Conservation (phyloP, 2,888 invertebrate genomes). For the Plagodis pulveraria region DNA sequence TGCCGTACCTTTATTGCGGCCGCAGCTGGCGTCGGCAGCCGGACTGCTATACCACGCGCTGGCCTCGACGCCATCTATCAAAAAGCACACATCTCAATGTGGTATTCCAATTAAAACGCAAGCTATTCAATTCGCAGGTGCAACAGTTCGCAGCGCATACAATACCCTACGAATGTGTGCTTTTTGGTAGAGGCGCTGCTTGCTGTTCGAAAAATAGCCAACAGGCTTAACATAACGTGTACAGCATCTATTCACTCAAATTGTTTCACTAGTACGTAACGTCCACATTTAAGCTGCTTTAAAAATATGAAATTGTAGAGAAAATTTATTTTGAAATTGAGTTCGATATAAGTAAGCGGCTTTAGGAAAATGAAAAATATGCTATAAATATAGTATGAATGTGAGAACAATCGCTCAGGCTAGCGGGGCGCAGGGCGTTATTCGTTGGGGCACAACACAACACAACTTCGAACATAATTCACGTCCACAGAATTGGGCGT, state of each 20-base stretch:
- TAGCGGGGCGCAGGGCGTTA: constrained; percentile 8
- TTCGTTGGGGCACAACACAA: constrained; percentile 16
- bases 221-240: not conserved
- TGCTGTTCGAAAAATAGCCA: not conserved
- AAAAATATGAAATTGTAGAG: no score
- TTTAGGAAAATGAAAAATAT: constrained; percentile 7
- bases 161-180: constrained; percentile 55
- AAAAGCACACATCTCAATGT: constrained; percentile 69
- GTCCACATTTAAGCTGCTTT: no score
- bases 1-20: not conserved
- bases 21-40: not conserved
- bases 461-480: constrained; percentile 22
- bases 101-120: constrained; percentile 60
- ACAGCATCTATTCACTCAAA: no score
- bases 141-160: constrained; percentile 60
- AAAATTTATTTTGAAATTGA: no score
- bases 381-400: not conserved
- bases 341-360: not conserved
- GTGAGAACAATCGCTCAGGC: constrained; percentile 11
- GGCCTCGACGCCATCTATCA: constrained; percentile 64
- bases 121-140: constrained; percentile 72
- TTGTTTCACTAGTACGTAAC: no score
- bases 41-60: constrained; percentile 3
- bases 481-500: constrained; percentile 20
- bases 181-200: constrained; percentile 61